These are phyloP conservation scores for Sarotherodon lohbergeri DNA, from an alignment of 2,113 vertebrate species.

Conservation along the genomic window DNA sequence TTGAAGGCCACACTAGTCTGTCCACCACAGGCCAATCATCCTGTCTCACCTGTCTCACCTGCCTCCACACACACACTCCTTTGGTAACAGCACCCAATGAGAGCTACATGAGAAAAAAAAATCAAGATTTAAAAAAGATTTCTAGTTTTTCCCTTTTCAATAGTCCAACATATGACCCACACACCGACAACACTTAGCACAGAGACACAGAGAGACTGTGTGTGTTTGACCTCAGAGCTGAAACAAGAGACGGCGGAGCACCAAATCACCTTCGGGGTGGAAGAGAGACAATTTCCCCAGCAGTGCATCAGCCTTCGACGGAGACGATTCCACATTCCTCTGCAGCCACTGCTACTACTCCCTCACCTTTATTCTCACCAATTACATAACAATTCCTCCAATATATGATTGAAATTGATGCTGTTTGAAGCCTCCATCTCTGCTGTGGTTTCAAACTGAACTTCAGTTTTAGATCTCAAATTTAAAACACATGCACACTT, in stretches of 20 bases:
- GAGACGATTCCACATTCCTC: neutral
- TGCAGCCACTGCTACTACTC: neutral
- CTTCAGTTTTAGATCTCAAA: constrained; percentile 1
- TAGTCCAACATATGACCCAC: constrained; percentile 5
- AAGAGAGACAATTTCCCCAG: neutral
- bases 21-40: neutral
- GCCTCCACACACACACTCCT: neutral
- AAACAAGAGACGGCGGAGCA: constrained; percentile 4
- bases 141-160: neutral
- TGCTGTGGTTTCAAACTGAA: neutral
- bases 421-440: neutral
- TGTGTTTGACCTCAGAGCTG: constrained; percentile 21
- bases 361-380: neutral
- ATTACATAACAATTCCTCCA: neutral
- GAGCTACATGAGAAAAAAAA: neutral
- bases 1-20: neutral
- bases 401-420: neutral
- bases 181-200: constrained; percentile 19
- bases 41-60: neutral
- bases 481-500: constrained; percentile 15
- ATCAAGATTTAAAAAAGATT: neutral
- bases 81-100: neutral
- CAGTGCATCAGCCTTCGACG: neutral
- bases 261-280: constrained; percentile 9
- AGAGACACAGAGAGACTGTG: constrained; percentile 36